Evolutionary conservation across 2,888 invertebrate genomes (phyloP), one percentile per base, ranked within the genome.

Genomic region (Himalopsyche kuldschensis): DNA sequence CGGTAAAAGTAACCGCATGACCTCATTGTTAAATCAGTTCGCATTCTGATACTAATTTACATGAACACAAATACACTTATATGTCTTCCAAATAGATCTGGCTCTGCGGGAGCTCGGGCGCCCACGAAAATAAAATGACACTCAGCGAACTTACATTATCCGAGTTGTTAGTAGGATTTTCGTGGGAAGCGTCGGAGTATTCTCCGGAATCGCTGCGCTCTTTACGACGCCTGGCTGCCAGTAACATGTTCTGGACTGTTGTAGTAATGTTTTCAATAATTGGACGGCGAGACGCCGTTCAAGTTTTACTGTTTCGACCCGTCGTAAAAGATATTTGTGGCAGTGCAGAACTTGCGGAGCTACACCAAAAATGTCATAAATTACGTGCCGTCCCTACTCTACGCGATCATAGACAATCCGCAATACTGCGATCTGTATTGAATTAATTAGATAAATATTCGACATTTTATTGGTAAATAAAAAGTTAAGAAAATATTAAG

Each of bases 21-120:
- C 92, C 92, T 90, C 91, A 91, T 91, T 91, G 78, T 82, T 88
- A 91, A 91, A 91, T 91, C 91, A 91, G 91, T 91, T 90, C 88
- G 88, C 90, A 91, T 90, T 89, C 90, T 90, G 88, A 89, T 88
- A 88, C 88, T 89, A 87, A 86, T 85, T 88, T 88, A 88, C 88
- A 88, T 87, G 90, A 89, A 90, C 89, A 90, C 91, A 90, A 90
- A 88, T 90, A 91, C 91, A 91, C 91, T 91, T 88, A 87, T 87
- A 86, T 87, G 20, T 41, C 31, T 32, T 76, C 15, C 20, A 76
- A 17, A 32, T 41, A 41, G 35, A 4, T 20, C 76, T 5, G 5
- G 32, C 41, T 32, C 15, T 11, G 8, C 27, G 30, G 47, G 78
- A 27, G 78, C 69, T 11, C 11, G 27, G 27, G 27, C 27, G 27